Evolutionary conservation across 2,888 invertebrate species (phyloP).

Genomic region (Pimpla rufipes): DNA sequence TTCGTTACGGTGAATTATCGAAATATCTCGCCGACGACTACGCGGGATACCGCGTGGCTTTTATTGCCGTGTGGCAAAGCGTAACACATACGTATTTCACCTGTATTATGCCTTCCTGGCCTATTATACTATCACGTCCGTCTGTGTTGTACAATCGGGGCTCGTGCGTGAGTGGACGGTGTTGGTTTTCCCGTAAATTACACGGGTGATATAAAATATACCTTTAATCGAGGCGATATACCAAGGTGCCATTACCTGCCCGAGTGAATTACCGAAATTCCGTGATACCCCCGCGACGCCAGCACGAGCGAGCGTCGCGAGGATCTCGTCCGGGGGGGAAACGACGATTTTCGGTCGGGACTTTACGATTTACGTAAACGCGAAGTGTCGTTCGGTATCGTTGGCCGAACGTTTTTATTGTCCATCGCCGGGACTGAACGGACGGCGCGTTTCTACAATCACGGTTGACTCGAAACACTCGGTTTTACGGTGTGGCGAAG

Average conservation of each 20-base stretch:
- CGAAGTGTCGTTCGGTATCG: slow-evolving; percentile 55
- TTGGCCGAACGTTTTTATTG: slow-evolving; percentile 62
- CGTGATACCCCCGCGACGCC: background rate
- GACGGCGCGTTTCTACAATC: slow-evolving; percentile 14
- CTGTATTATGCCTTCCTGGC: slow-evolving; percentile 18
- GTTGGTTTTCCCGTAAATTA: slow-evolving; percentile 61
- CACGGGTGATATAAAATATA: slow-evolving; percentile 44
- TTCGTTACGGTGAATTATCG: slow-evolving; percentile 61
- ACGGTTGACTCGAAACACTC: background rate
- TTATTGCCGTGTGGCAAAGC: slow-evolving; percentile 9
- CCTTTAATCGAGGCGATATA: slow-evolving; percentile 38
- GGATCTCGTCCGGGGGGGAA: background rate
- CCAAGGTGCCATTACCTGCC: slow-evolving; percentile 57
- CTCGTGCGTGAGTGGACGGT: slow-evolving; percentile 51
- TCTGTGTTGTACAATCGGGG: slow-evolving; percentile 49
- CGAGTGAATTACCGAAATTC: slow-evolving; percentile 61
- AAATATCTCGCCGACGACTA: slow-evolving; percentile 46
- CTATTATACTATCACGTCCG: slow-evolving; percentile 8
- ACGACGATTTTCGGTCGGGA: slow-evolving; percentile 21
- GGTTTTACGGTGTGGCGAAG: background rate
- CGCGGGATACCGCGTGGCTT: slow-evolving; percentile 23
- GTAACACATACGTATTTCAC: slow-evolving; percentile 26
- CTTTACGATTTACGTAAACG: slow-evolving; percentile 60
- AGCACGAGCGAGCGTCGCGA: background rate
- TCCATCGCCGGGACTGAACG: slow-evolving; percentile 37